Base-by-base conservation (phyloP, 2,888 invertebrate genomes). In the Heliconius ismenius region DNA sequence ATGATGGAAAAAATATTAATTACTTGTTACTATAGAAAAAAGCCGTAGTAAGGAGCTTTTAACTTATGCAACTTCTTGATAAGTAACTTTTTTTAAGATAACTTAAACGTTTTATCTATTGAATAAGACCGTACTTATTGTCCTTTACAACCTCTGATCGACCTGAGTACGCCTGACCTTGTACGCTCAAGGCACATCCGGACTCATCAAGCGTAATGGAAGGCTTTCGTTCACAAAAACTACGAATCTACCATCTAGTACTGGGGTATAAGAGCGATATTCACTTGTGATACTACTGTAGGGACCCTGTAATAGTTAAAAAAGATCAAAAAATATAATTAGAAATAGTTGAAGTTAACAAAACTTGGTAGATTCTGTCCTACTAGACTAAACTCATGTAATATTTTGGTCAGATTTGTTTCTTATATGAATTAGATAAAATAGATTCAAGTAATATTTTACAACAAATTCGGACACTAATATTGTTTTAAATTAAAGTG, bases 171-270 rank as follows among this genome's bases (percentile, higher is more conserved):
- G 83, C 76, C 78, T 85, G 89, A 89, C 93, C 93, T 92, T 92
- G 90, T 81, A 76, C 78, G 85, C 83, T 89, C 91, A 93, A 92
- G 92, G 93, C 84, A 84, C 85, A 92, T 92, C 92, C 91, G 92
- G 84, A 84, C 86, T 89, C 88, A 88, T 90, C 90, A 85, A 79
- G 80, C 82, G 81, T 82, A 80, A 79, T 79, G 74, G 78, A 80
- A 73, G 72, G 78, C 78, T 79, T 79, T 79, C 79, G 72, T 75
- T 75, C 75, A 72, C 67, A 62, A 79, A 75, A 70, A 73, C 49
- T 36, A 75, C 70, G 76, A 76, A 43, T 73, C 24, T 76, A 72
- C 39, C 64, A 67, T 60, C 72, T 76, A 76, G 32, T 4, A 28
- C 65, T 15, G n/a, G 32, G 9, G 36, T 11, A 76, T 76, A 76